phyloP scores from a whole-genome alignment of 2,113 vertebrate genomes.

The Phaethornis superciliosus region DNA sequence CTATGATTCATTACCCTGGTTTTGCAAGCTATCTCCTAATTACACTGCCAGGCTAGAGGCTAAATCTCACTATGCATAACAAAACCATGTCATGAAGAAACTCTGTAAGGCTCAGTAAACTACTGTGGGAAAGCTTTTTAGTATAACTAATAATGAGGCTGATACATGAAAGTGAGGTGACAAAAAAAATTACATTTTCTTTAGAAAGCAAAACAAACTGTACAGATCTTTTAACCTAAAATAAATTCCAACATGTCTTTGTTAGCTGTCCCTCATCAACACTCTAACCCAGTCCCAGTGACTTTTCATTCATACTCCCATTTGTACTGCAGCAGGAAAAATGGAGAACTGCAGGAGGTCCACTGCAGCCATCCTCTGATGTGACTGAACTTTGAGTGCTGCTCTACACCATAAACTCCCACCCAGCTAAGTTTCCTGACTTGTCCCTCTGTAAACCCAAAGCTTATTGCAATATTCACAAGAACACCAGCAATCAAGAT shows the following conservation, averaged over 20 bases:
- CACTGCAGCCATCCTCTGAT: neutral
- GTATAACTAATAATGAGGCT: neutral
- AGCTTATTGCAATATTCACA: neutral
- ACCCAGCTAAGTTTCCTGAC: neutral
- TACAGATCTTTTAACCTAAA: neutral
- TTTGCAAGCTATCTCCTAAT: slow-evolving; percentile 59
- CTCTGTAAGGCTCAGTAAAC: neutral
- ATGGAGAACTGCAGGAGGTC: fast-evolving
- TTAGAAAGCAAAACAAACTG: neutral
- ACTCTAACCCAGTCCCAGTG: neutral
- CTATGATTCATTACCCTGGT: slow-evolving; percentile 52
- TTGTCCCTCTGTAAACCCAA: neutral
- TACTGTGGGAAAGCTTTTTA: neutral
- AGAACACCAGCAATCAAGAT: neutral
- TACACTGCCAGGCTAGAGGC: slow-evolving; percentile 62
- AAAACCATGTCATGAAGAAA: slow-evolving; percentile 49
- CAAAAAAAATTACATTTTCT: neutral
- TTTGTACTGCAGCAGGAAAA: neutral
- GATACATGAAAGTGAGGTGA: neutral
- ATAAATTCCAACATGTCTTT: neutral
- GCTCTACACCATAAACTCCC: neutral
- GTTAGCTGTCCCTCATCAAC: neutral
- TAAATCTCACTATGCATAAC: slow-evolving; percentile 18
- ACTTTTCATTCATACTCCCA: neutral
- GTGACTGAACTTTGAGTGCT: neutral